A percentile compares a stretch with the other conserved stretches of the same genome.
phyloP scores from a whole-genome alignment of 1,140 invertebrate species.

The Drosophila biarmipes region DNA sequence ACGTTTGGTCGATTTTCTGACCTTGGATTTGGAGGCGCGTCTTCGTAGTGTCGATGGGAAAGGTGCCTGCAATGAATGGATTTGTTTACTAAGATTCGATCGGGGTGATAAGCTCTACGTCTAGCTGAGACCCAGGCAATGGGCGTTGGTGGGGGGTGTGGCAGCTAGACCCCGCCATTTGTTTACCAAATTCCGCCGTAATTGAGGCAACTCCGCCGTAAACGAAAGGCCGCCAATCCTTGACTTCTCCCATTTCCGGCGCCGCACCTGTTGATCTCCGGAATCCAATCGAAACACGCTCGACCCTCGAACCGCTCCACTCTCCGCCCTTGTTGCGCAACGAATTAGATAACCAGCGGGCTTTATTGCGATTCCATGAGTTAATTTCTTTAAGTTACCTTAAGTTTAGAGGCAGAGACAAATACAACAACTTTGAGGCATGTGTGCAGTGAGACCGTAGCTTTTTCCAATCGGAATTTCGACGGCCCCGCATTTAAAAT shows the following conservation, averaged over 20 bases:
- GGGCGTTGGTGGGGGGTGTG: conserved; percentile 2
- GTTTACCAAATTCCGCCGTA: conserved; percentile 95
- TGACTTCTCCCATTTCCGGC: conserved; percentile 85
- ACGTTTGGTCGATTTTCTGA: conserved; percentile 91
- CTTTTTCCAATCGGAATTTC: background rate
- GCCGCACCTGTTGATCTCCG: conserved; percentile 66
- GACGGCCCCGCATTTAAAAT: background rate
- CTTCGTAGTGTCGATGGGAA: conserved; percentile 98
- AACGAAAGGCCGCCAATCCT: conserved; percentile 94
- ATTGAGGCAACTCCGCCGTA: conserved; percentile 97
- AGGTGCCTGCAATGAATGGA: conserved; percentile 91
- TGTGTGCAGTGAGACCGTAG: background rate
- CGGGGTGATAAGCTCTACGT: conserved; percentile 4
- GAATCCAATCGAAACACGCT: conserved; percentile 9
- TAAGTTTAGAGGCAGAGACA: conserved; percentile 1
- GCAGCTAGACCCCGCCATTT: background rate
- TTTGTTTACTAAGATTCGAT: conserved; percentile 62
- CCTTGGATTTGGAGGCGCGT: conserved; percentile 98
- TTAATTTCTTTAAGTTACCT: conserved; percentile 10
- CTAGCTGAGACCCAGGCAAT: conserved; percentile 1
- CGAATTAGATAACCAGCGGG: background rate
- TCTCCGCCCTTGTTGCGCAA: conserved; percentile 11
- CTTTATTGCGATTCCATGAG: background rate
- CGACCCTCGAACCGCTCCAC: background rate
- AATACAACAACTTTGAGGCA: conserved; percentile 1